Percentiles rank a stretch among this genome's conserved stretches.
phyloP scores from a whole-genome alignment of 2,113 vertebrate genomes.

The Ctenomys sociabilis region DNA sequence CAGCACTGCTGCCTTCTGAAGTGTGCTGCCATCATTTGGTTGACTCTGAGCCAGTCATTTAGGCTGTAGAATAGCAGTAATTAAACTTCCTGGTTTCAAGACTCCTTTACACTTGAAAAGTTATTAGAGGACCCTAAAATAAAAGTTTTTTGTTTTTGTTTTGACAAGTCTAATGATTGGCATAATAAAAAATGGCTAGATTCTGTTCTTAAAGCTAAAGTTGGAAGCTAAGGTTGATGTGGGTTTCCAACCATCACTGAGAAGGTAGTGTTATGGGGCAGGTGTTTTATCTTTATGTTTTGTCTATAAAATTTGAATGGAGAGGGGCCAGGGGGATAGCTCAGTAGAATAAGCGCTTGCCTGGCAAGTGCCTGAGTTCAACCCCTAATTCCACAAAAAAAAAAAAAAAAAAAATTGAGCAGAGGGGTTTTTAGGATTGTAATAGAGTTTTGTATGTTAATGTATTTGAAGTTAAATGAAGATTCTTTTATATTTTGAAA shows the following conservation, averaged over 20 bases:
- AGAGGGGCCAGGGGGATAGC: too few species aligned
- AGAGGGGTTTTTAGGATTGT: slow-evolving; percentile 23
- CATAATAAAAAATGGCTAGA: background rate
- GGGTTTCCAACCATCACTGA: background rate
- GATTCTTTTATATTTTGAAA: background rate
- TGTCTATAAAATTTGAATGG: background rate
- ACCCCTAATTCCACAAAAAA: too few species aligned
- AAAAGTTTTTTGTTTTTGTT: background rate
- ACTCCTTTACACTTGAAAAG: background rate
- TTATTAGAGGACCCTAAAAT: background rate
- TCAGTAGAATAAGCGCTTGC: too few species aligned
- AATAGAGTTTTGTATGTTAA: background rate
- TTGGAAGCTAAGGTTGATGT: background rate
- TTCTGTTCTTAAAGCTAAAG: background rate
- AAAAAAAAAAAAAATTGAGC: too few species aligned
- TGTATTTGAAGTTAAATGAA: background rate
- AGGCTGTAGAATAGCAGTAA: background rate
- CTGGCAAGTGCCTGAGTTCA: too few species aligned
- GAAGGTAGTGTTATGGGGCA: background rate
- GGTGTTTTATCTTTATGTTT: background rate
- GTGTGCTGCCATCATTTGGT: background rate
- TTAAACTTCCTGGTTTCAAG: background rate
- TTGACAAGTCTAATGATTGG: background rate
- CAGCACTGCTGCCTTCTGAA: background rate
- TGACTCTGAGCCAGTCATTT: background rate